Percentiles rank a stretch among this genome's conserved stretches.
These are phyloP conservation scores for Eristalis pertinax DNA, from an alignment of 2,888 invertebrate species.

Conservation along the genomic window DNA sequence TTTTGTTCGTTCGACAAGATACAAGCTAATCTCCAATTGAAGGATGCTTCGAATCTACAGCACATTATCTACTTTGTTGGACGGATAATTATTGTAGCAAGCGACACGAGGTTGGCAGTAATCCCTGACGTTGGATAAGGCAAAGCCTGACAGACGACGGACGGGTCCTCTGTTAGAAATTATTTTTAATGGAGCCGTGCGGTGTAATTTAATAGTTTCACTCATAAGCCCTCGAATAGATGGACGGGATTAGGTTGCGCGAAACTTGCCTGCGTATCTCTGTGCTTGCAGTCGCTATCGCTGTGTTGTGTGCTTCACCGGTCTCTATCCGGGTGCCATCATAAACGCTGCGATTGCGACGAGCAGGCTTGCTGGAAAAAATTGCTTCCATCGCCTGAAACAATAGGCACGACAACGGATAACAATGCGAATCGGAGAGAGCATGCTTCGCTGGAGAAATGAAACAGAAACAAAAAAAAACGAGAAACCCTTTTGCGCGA, in stretches of 20 bases:
- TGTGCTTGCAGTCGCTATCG: conserved; percentile 31
- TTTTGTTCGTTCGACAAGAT: conserved; percentile 43
- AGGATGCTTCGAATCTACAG: conserved; percentile 63
- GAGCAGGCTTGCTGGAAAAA: conserved; percentile 24
- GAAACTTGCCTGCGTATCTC: conserved; percentile 49
- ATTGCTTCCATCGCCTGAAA: conserved; percentile 41
- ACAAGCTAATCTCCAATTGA: conserved; percentile 74
- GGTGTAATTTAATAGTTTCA: conserved; percentile 69
- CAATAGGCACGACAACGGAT: conserved; percentile 45
- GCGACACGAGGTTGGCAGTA: conserved; percentile 68
- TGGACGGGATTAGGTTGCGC: conserved; percentile 63
- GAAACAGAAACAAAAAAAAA: neutral
- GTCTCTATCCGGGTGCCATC: neutral
- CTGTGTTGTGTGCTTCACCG: neutral
- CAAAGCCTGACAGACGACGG: conserved; percentile 67
- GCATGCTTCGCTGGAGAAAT: conserved; percentile 33
- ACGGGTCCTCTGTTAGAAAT: conserved; percentile 72
- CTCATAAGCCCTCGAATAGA: conserved; percentile 58
- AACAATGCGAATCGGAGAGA: conserved; percentile 19
- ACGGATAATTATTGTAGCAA: conserved; percentile 69
- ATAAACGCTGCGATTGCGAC: conserved; percentile 3
- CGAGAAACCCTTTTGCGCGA: conserved; percentile 41
- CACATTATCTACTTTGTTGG: conserved; percentile 66
- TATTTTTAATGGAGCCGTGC: conserved; percentile 74
- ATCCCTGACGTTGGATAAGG: conserved; percentile 66